phyloP scores from a whole-genome alignment of 2,113 vertebrate species.

The Poeciliopsis retropinna region DNA sequence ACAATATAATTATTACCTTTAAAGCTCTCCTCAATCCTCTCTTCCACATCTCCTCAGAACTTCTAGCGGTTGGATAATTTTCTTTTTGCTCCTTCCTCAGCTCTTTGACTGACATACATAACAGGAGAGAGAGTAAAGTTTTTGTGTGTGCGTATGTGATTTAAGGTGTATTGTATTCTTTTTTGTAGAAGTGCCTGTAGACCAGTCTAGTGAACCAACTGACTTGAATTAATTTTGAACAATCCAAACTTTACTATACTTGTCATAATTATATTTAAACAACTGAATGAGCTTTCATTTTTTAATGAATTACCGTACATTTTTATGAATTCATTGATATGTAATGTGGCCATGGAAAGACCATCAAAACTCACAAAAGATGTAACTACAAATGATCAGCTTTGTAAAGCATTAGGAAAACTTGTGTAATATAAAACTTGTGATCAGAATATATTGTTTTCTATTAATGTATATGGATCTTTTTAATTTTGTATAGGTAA shows the following conservation, averaged over 20 bases:
- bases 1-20: constrained; percentile 64
- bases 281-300: not conserved
- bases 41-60: constrained; percentile 4
- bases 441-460: not conserved
- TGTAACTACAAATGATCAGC: no score
- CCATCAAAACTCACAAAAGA: not conserved
- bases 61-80: constrained; percentile 8
- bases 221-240: not conserved
- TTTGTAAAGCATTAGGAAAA: not conserved
- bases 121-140: constrained; percentile 2
- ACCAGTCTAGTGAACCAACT: not conserved
- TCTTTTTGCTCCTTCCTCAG: not conserved
- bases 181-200: not conserved
- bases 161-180: not conserved
- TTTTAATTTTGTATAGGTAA: not conserved
- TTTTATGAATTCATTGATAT: not conserved
- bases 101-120: constrained; percentile 19
- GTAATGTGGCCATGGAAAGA: not conserved
- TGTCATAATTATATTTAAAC: not conserved
- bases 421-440: not conserved
- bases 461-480: not conserved
- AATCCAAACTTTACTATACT: not conserved
- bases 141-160: not conserved
- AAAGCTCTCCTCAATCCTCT: constrained; percentile 35
- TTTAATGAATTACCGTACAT: not conserved